Evolutionary conservation across 2,888 invertebrate genomes (phyloP).

Genomic region (Nephrotoma guestfalica): DNA sequence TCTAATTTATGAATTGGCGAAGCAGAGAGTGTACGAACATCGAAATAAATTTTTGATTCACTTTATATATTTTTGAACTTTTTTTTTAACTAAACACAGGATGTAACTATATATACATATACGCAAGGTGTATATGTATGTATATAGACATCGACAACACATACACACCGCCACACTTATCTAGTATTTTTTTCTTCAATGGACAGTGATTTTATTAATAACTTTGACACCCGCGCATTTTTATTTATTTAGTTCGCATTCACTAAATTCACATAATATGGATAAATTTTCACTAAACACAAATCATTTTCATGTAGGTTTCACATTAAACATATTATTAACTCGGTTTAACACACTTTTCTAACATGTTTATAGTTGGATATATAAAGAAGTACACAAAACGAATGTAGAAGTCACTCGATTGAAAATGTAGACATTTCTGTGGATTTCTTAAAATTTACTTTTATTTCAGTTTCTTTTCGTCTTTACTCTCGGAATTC

Average conservation of each 20-base stretch:
- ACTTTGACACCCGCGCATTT: conserved; percentile 3
- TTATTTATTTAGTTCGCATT: background rate
- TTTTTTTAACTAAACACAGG: background rate
- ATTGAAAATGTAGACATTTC: background rate
- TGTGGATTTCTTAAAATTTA: background rate
- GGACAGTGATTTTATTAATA: background rate
- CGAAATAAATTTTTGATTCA: background rate
- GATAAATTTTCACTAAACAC: background rate
- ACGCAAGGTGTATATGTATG: background rate
- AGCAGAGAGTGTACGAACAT: background rate
- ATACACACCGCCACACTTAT: background rate
- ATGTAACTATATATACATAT: background rate
- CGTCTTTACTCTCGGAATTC: background rate
- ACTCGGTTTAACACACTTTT: background rate
- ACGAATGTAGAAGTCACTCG: background rate
- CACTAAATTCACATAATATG: background rate
- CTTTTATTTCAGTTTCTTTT: background rate
- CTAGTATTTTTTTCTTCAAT: background rate
- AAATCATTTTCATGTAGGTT: background rate
- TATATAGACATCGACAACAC: background rate
- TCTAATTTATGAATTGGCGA: background rate
- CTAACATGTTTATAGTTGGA: background rate
- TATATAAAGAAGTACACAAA: background rate
- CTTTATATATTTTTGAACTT: background rate
- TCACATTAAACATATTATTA: background rate